phyloP scores from a whole-genome alignment of 2,888 invertebrate genomes.

The Diarsia dahlii region DNA sequence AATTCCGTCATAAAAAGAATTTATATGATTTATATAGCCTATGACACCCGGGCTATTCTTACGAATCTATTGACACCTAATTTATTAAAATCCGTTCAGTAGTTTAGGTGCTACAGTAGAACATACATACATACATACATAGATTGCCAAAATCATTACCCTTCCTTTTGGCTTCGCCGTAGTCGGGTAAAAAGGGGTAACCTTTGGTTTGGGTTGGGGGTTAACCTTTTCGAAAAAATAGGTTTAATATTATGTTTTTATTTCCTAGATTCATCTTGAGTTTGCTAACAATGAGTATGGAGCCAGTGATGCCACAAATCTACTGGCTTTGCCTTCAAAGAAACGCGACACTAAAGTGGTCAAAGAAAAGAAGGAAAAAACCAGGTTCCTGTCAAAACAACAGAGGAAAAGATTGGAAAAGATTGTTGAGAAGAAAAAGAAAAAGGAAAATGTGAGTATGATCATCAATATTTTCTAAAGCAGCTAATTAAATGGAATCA shows the following conservation, averaged over 20 bases:
- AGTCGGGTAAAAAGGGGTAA: too few species aligned
- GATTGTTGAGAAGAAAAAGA: conserved; percentile 96
- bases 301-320: conserved; percentile 93
- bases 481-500: neutral
- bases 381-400: conserved; percentile 95
- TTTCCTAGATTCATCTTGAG: conserved; percentile 92
- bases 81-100: too few species aligned
- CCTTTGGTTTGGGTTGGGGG: too few species aligned
- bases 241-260: neutral
- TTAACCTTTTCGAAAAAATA: neutral
- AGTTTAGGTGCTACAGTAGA: too few species aligned
- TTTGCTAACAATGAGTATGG: conserved; percentile 90
- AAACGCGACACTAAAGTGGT: conserved; percentile 94
- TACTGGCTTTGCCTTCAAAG: conserved; percentile 95
- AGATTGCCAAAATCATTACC: too few species aligned
- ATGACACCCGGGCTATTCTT: too few species aligned
- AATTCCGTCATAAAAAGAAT: too few species aligned
- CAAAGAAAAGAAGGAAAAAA: conserved; percentile 89
- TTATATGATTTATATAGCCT: too few species aligned
- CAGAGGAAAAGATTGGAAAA: conserved; percentile 96
- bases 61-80: too few species aligned
- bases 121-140: too few species aligned
- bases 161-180: too few species aligned
- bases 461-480: neutral
- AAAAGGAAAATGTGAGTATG: conserved; percentile 96